phyloP scores from a whole-genome alignment of 2,113 vertebrate species.

The Hepsetus odoe region DNA sequence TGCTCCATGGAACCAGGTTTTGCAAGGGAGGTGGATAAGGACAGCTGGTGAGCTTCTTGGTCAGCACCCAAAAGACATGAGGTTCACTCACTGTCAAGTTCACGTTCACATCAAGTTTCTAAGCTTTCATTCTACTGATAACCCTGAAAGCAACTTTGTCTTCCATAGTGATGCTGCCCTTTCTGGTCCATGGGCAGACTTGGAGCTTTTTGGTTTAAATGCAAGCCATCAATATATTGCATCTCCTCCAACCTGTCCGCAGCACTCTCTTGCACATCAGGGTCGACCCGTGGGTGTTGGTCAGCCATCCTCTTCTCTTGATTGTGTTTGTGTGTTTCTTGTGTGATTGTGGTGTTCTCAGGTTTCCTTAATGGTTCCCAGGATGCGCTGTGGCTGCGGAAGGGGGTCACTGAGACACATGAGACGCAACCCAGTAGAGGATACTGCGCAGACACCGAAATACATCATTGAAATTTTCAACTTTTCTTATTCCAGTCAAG shows the following conservation, averaged over 20 bases:
- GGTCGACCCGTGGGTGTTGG: conserved; percentile 45
- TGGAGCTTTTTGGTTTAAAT: conserved; percentile 25
- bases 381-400: conserved; percentile 80
- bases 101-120: background rate
- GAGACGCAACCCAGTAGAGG: conserved; percentile 43
- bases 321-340: conserved; percentile 77
- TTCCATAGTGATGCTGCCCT: background rate
- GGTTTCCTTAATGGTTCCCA: conserved; percentile 83
- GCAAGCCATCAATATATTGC: conserved; percentile 4
- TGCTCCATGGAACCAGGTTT: conserved; percentile 40
- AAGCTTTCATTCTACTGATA: background rate
- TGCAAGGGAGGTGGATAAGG: conserved; percentile 26
- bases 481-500: conserved; percentile 25
- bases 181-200: background rate
- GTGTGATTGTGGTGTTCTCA: conserved; percentile 76
- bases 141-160: background rate
- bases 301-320: conserved; percentile 56
- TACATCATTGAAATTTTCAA: conserved; percentile 40
- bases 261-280: conserved; percentile 49
- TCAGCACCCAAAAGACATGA: background rate
- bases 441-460: conserved; percentile 14
- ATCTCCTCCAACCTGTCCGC: conserved; percentile 15
- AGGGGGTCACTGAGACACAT: conserved; percentile 61
- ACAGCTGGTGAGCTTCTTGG: conserved; percentile 8
- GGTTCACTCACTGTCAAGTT: background rate